A percentile compares a stretch with the other conserved stretches of the same genome.
Evolutionary conservation across 2,888 invertebrate species (phyloP).

Genomic region (Sipha maydis): DNA sequence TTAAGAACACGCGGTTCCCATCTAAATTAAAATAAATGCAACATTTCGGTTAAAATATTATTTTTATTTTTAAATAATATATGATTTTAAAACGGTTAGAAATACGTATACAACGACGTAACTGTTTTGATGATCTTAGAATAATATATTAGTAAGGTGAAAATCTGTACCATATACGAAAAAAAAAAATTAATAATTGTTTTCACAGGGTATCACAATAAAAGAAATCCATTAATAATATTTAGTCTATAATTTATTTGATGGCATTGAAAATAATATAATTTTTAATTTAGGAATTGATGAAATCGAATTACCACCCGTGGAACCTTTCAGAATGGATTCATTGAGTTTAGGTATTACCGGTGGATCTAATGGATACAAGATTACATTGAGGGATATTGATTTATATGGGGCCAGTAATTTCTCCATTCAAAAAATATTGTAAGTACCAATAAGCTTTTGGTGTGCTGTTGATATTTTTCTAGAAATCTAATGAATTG

Average conservation of each 20-base stretch:
- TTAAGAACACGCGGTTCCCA: no score
- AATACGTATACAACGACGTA: no score
- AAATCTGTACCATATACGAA: background rate
- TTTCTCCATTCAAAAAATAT: conserved; percentile 69
- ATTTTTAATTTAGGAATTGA: conserved; percentile 68
- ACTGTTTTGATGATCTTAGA: no score
- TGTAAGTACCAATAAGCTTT: conserved; percentile 64
- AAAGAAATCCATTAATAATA: background rate
- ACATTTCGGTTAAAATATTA: no score
- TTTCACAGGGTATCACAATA: background rate
- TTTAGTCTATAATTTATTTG: background rate
- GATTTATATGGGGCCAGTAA: conserved; percentile 69
- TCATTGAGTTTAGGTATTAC: conserved; percentile 71
- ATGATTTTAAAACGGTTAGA: no score
- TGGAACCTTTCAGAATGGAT: conserved; percentile 74
- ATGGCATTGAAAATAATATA: background rate
- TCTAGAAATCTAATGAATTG: background rate
- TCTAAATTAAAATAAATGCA: no score
- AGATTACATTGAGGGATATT: conserved; percentile 68
- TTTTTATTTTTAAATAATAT: no score
- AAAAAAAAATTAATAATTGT: background rate
- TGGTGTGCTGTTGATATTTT: background rate
- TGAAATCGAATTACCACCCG: conserved; percentile 75
- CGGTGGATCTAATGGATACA: conserved; percentile 70
- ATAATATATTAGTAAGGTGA: no score